These are phyloP conservation scores for Sebastes oblongus DNA, from an alignment of 2,797 vertebrate species.

Conservation along the genomic window DNA sequence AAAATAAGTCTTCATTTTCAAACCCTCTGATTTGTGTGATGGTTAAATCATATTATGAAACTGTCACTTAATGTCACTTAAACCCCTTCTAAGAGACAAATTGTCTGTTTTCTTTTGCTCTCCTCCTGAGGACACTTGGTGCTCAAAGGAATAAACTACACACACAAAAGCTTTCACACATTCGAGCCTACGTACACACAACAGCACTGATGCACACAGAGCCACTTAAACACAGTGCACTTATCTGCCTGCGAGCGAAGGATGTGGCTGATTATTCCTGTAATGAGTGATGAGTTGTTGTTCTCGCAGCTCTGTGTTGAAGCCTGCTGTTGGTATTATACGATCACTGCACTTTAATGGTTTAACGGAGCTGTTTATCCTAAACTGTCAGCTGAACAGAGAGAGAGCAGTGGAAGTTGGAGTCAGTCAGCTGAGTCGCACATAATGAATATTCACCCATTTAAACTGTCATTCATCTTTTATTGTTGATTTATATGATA, in stretches of 20 bases:
- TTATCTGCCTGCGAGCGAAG: not conserved
- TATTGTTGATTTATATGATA: not conserved
- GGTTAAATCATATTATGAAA: not conserved
- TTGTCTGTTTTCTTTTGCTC: not conserved
- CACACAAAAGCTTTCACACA: not conserved
- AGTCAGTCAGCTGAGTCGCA: not conserved
- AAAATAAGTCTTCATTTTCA: not conserved
- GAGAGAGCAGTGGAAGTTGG: not conserved
- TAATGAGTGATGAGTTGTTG: not conserved
- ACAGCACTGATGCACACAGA: not conserved
- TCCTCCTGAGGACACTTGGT: not conserved
- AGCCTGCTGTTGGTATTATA: not conserved
- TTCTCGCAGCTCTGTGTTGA: not conserved
- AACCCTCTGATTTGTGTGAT: not conserved
- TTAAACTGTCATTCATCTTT: not conserved
- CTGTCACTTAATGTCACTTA: not conserved
- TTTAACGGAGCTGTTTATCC: not conserved
- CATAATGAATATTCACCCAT: not conserved
- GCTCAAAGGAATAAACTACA: not conserved
- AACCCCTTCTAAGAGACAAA: not conserved
- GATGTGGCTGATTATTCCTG: not conserved
- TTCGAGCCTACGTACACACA: not conserved
- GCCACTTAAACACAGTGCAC: not conserved
- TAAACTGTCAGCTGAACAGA: not conserved
- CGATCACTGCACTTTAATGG: not conserved